Evolutionary conservation across 2,113 vertebrate genomes (phyloP).

Genomic region (Coptodon bakossiorum): DNA sequence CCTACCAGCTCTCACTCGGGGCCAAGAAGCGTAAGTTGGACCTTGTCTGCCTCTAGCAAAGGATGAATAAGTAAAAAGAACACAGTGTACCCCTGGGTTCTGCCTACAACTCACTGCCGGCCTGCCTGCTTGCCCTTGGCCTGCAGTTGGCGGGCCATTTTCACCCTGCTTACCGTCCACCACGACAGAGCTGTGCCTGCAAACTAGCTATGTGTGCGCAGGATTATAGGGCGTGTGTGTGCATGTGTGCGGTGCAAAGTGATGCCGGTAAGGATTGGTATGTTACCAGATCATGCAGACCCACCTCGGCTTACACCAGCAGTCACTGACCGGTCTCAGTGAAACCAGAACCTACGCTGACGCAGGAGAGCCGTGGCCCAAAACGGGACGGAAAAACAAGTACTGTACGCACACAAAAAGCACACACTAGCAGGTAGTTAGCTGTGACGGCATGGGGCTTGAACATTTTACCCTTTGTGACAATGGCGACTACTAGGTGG

Average conservation of each 20-base stretch:
- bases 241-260: slow-evolving; percentile 33
- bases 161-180: slow-evolving; percentile 27
- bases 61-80: slow-evolving; percentile 71
- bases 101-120: slow-evolving; percentile 41
- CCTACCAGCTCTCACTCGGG: slow-evolving; percentile 31
- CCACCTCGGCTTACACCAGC: slow-evolving; percentile 57
- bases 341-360: slow-evolving; percentile 58
- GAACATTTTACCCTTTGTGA: neutral
- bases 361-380: slow-evolving; percentile 25
- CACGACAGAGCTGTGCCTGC: slow-evolving; percentile 28
- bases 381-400: neutral
- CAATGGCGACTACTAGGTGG: neutral
- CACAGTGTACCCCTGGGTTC: slow-evolving; percentile 65
- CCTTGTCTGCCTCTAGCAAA: slow-evolving; percentile 54
- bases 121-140: slow-evolving; percentile 20
- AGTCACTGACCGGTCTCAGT: slow-evolving; percentile 26
- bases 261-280: slow-evolving; percentile 25
- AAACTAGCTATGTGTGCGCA: slow-evolving; percentile 9
- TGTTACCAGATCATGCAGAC: slow-evolving; percentile 56
- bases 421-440: neutral
- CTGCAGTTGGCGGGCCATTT: slow-evolving; percentile 36
- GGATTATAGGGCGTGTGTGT: slow-evolving; percentile 7
- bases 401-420: neutral
- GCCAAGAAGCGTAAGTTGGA: slow-evolving; percentile 49
- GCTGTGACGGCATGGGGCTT: neutral